phyloP scores from a whole-genome alignment of 53 echinoderm and acorn worm genomes.

The Pentamera pediparva region DNA sequence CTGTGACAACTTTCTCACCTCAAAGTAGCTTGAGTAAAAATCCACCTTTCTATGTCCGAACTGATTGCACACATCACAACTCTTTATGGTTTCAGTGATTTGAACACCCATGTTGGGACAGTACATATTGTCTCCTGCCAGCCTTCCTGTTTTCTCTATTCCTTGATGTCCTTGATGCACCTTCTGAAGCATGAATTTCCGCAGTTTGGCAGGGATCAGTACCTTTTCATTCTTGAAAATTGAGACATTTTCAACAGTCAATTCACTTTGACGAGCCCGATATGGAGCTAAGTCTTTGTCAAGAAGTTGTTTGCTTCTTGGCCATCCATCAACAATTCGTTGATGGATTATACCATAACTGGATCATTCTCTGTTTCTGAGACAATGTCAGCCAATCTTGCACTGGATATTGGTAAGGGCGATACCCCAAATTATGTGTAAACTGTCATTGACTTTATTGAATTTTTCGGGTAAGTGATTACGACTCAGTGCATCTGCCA shows the following conservation, averaged over 20 bases:
- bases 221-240: not conserved
- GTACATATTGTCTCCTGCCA: slow-evolving; percentile 16
- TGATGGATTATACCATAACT: not conserved
- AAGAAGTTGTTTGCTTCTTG: not conserved
- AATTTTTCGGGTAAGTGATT: not conserved
- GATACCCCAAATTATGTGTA: not conserved
- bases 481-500: not conserved
- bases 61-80: slow-evolving; percentile 17
- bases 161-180: slow-evolving; percentile 23
- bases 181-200: not conserved
- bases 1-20: no score
- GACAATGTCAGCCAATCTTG: not conserved
- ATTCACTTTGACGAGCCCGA: not conserved
- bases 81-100: slow-evolving; percentile 14
- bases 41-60: slow-evolving; percentile 15
- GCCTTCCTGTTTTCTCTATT: not conserved
- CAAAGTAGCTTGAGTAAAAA: slow-evolving; percentile 21
- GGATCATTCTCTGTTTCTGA: not conserved
- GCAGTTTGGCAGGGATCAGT: not conserved
- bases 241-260: not conserved
- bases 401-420: slow-evolving; percentile 2
- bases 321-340: not conserved
- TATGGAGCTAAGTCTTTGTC: slow-evolving; percentile 2
- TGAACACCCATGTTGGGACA: slow-evolving; percentile 19
- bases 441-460: not conserved